Conservation (phyloP, 2,797 vertebrate genomes). For the Gorsachius magnificus region DNA sequence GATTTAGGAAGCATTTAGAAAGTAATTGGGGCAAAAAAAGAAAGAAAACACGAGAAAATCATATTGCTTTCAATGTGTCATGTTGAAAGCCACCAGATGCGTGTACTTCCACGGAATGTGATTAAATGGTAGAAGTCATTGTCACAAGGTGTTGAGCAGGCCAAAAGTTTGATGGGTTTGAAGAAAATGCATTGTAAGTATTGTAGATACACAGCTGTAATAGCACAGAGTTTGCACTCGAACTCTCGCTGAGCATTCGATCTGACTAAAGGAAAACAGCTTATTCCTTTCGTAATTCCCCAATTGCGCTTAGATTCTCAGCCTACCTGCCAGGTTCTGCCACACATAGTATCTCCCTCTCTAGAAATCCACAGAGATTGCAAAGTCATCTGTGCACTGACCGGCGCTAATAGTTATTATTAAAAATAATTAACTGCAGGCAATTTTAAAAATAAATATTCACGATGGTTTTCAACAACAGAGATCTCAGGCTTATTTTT, state of each 20-base stretch:
- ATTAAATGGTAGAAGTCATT: neutral
- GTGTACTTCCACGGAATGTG: neutral
- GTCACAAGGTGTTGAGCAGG: neutral
- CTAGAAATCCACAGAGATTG: neutral
- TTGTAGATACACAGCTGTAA: neutral
- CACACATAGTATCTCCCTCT: neutral
- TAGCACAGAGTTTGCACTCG: too few relatives aligned
- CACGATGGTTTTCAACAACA: neutral
- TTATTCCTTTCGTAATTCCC: neutral
- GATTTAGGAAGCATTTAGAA: neutral
- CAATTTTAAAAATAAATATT: neutral
- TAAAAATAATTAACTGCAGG: neutral
- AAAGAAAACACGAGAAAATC: neutral
- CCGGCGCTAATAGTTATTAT: neutral
- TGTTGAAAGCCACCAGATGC: neutral
- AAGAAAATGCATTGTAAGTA: neutral
- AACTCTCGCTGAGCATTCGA: neutral
- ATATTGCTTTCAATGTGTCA: fast-evolving
- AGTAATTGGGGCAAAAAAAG: neutral
- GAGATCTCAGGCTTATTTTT: neutral
- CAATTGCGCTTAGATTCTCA: neutral
- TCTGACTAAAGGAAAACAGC: neutral
- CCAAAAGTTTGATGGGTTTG: neutral
- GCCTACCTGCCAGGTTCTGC: neutral
- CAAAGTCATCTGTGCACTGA: neutral